Evolutionary conservation across 2,113 vertebrate species (phyloP), one percentile per base, ranked within the genome.

Genomic region (Hemiscyllium ocellatum): DNA sequence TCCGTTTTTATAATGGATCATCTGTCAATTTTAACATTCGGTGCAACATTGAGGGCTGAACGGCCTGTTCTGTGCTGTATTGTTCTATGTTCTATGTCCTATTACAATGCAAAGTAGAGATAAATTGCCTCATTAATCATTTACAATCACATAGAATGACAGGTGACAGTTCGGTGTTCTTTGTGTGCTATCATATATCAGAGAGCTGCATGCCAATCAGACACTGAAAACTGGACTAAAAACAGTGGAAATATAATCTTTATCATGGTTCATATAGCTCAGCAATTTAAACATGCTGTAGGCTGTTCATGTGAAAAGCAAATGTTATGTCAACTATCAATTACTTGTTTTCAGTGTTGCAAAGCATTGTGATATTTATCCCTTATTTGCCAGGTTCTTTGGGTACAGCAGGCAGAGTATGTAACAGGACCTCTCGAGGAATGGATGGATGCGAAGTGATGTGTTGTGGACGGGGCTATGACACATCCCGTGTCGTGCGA

Each of bases 401-500:
- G 0, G 99, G 99, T 61, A 99, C 99, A 0, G 98, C 97, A 0
- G 99, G 99, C 0, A 98, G 99, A 0, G 97, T 98, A n/a, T 99
- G 99, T 95, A 99, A 99, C 98, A 97, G 98, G 68, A 99, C 97
- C 0, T 99, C 99, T 1, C 97, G 98, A 0, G 98, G 98, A 94
- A 98, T 97, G 96, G 98, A 99, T 97, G 98, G 99, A 98, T 99
- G 99, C 0, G 99, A 99, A 95, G 98, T 99, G 96, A 99, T 99
- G 99, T 99, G 99, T 97, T 99, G 99, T 0, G 99, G 98, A 19
- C 98, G 99, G 12, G 99, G 99, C 96, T 99, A 99, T 0, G 98
- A 99, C 97, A 99, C 99, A 1, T 97, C 98, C 12, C 98, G 97
- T 0, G 96, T 99, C 96, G 98, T 98, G 96, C 98, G 97, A 72